Conservation (phyloP, 1,140 invertebrate species). For the Geopemphigus sp. region DNA sequence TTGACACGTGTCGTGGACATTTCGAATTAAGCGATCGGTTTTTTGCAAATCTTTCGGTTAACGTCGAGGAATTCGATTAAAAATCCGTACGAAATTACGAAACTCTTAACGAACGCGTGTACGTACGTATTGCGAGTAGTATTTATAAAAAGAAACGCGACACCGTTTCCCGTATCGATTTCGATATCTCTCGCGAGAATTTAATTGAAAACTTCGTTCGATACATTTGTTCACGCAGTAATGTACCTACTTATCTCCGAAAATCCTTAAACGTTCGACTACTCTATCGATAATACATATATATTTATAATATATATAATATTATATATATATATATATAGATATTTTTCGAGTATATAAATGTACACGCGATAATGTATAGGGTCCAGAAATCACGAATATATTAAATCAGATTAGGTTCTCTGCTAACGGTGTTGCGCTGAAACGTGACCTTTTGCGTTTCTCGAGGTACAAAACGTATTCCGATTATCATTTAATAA, state of each 20-base stretch:
- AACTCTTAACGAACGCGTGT: too few relatives aligned
- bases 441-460: not conserved
- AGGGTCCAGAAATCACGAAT: not conserved
- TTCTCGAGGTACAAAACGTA: not conserved
- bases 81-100: not conserved
- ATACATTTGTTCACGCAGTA: too few relatives aligned
- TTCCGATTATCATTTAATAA: not conserved
- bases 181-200: not conserved
- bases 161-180: not conserved
- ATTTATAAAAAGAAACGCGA: not conserved
- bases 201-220: too few relatives aligned
- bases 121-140: too few relatives aligned
- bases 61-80: not conserved
- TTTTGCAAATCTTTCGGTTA: not conserved
- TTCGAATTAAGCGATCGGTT: not conserved
- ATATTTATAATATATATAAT: too few relatives aligned
- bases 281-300: too few relatives aligned
- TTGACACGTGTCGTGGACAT: not conserved
- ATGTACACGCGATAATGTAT: not conserved
- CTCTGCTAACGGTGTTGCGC: not conserved
- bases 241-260: too few relatives aligned
- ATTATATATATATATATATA: too few relatives aligned
- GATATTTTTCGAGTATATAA: too few relatives aligned
- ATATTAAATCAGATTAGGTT: slow-evolving; percentile 25
- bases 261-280: too few relatives aligned